Evolutionary conservation across 2,888 invertebrate genomes (phyloP).

Genomic region (Andrena hattorfiana): DNA sequence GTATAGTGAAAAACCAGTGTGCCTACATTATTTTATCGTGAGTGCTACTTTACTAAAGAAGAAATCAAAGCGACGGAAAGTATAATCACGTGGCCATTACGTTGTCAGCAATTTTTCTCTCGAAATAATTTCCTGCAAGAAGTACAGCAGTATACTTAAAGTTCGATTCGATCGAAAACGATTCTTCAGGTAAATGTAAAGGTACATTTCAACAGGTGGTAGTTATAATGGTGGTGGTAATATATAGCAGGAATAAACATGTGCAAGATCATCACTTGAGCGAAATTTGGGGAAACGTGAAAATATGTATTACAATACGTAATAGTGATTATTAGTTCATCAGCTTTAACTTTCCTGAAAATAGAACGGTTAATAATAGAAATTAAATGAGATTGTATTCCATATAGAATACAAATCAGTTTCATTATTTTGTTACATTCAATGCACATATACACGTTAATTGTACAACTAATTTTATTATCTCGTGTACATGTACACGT

Average conservation of each 20-base stretch:
- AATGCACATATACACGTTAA: background rate
- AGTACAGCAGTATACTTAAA: background rate
- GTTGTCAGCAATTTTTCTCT: background rate
- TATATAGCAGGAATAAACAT: background rate
- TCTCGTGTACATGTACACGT: background rate
- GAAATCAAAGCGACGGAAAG: constrained; percentile 14
- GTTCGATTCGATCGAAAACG: background rate
- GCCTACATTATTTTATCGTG: constrained; percentile 15
- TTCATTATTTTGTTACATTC: too few species aligned
- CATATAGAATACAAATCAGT: too few species aligned
- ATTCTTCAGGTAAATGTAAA: constrained; percentile 58
- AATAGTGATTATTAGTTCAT: background rate
- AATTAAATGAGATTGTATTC: too few species aligned
- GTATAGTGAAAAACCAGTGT: constrained; percentile 11
- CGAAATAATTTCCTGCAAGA: background rate
- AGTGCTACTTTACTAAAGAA: constrained; percentile 22
- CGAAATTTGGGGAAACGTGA: background rate
- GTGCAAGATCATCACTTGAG: constrained; percentile 6
- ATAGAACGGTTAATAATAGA: too few species aligned
- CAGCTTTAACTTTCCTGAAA: background rate
- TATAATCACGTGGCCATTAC: constrained; percentile 40
- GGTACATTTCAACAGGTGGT: constrained; percentile 63
- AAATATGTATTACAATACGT: background rate
- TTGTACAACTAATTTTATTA: background rate
- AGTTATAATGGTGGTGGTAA: background rate